A percentile compares a stretch with the other conserved stretches of the same genome.
These are phyloP conservation scores for Drosophila longiperda DNA, from an alignment of 2,888 invertebrate species.

Conservation along the genomic window DNA sequence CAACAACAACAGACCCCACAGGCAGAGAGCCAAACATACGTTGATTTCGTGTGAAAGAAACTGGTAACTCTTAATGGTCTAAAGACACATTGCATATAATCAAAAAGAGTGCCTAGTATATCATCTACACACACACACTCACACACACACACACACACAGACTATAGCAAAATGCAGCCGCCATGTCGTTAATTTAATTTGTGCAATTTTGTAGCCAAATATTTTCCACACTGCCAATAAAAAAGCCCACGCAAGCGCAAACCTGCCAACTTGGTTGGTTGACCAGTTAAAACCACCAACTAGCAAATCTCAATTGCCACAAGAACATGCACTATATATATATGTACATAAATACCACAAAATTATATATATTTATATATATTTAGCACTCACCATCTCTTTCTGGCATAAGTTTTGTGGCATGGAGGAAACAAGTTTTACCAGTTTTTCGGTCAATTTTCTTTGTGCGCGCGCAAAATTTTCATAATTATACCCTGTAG, in stretches of 20 bases:
- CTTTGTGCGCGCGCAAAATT: conserved; percentile 61
- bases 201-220: conserved; percentile 78
- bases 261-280: conserved; percentile 69
- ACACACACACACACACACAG: conserved; percentile 1
- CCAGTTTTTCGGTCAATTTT: conserved; percentile 73
- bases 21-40: conserved; percentile 26
- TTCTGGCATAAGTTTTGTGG: conserved; percentile 47
- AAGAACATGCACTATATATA: conserved; percentile 7
- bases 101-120: conserved; percentile 28
- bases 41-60: conserved; percentile 55
- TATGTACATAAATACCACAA: conserved; percentile 1
- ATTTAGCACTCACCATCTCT: conserved; percentile 54
- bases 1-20: conserved; percentile 69
- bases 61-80: conserved; percentile 34
- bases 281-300: conserved; percentile 54
- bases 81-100: conserved; percentile 2
- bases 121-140: conserved; percentile 24
- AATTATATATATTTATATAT: conserved; percentile 4
- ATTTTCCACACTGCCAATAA: conserved; percentile 80
- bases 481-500: conserved; percentile 50
- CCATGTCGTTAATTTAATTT: conserved; percentile 79
- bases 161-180: conserved; percentile 48
- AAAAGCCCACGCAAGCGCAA: conserved; percentile 75
- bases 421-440: conserved; percentile 72
- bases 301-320: conserved; percentile 41